Conservation (phyloP, 2,888 invertebrate genomes). For the Yponomeuta cagnagella region DNA sequence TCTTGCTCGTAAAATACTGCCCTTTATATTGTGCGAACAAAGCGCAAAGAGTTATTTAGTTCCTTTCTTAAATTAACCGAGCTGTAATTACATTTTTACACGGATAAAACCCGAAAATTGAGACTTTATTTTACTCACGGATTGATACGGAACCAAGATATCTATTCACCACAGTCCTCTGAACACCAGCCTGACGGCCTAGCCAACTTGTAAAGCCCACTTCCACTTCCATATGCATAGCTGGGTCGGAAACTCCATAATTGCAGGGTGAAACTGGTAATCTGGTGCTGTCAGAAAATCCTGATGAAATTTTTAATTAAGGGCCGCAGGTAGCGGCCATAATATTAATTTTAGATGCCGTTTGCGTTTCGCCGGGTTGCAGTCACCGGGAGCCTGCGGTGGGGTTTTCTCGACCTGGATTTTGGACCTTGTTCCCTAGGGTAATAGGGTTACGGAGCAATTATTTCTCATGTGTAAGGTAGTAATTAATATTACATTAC, state of each 20-base stretch:
- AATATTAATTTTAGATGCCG: constrained; percentile 1
- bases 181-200: no score
- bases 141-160: no score
- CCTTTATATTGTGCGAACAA: no score
- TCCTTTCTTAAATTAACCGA: no score
- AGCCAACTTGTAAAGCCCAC: no score
- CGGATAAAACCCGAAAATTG: no score
- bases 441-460: not conserved
- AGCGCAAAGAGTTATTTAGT: no score
- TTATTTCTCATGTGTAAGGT: not conserved
- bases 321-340: not conserved
- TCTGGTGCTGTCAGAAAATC: not conserved
- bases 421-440: not conserved
- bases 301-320: not conserved
- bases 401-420: not conserved
- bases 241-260: not conserved
- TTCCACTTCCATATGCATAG: no score
- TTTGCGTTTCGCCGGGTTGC: not conserved
- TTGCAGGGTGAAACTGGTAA: not conserved
- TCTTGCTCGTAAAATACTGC: no score
- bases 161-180: no score
- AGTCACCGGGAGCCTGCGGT: not conserved
- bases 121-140: no score
- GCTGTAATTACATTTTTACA: no score
- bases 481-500: not conserved